phyloP scores from a whole-genome alignment of 2,113 vertebrate species.

The Poeciliopsis occidentalis region DNA sequence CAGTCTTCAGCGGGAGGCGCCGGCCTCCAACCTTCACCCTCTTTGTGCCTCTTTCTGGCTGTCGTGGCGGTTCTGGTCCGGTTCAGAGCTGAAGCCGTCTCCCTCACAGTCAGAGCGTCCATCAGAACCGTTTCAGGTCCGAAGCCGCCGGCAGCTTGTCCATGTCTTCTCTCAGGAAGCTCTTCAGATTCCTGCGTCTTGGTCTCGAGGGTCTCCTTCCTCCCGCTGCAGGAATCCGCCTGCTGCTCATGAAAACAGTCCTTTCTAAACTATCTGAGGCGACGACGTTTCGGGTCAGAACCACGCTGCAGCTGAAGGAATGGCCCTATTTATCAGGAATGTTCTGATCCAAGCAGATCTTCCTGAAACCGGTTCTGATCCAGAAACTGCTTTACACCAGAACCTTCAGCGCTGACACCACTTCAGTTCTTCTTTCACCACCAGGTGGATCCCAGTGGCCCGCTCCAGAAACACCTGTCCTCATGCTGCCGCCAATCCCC shows the following conservation, averaged over 20 bases:
- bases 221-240: not conserved
- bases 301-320: not conserved
- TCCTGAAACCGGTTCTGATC: not conserved
- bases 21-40: not conserved
- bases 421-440: too few relatives aligned
- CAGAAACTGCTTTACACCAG: not conserved
- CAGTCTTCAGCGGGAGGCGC: slow-evolving; percentile 17
- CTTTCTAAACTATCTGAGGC: too few relatives aligned
- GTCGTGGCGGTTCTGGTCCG: not conserved
- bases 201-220: not conserved
- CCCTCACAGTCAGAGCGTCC: too few relatives aligned
- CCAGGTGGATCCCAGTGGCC: too few relatives aligned
- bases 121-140: too few relatives aligned
- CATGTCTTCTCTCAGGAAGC: not conserved
- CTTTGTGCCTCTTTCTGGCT: not conserved
- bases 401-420: not conserved
- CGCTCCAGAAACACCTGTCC: too few relatives aligned
- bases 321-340: not conserved
- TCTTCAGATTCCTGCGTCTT: not conserved
- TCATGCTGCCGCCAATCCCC: too few relatives aligned
- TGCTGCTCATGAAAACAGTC: not conserved
- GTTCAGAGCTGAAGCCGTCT: not conserved
- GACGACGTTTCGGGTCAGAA: not conserved
- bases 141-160: not conserved
- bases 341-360: too few relatives aligned